phyloP scores from a whole-genome alignment of 2,797 vertebrate genomes.

The Propithecus perrieri region DNA sequence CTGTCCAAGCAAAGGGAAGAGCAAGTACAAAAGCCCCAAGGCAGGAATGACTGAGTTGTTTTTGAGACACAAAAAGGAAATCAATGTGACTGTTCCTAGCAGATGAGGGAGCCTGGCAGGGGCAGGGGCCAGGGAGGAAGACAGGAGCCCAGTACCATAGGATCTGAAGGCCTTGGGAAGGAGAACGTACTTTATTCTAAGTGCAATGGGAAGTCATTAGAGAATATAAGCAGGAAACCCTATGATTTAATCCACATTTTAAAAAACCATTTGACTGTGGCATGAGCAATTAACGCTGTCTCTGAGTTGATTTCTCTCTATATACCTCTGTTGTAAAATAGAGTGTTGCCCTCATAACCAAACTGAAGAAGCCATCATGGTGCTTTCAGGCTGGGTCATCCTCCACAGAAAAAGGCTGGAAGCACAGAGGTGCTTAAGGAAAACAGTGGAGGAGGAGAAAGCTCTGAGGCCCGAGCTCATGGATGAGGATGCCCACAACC shows the following conservation, averaged over 20 bases:
- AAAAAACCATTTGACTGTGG: neutral
- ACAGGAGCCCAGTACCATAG: neutral
- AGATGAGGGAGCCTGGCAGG: neutral
- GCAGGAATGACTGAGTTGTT: neutral
- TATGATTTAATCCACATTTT: neutral
- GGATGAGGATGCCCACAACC: neutral
- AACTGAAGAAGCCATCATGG: neutral
- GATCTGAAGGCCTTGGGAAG: neutral
- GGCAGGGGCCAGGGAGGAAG: neutral
- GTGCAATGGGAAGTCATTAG: neutral
- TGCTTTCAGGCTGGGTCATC: neutral
- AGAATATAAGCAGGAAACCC: constrained; percentile 34
- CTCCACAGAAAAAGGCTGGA: neutral
- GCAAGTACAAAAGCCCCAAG: neutral
- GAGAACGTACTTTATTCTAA: neutral
- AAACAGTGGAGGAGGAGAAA: neutral
- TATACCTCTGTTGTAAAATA: neutral
- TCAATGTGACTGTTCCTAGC: rapidly evolving
- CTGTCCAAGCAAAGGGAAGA: neutral
- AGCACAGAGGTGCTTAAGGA: neutral
- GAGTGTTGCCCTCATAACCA: neutral
- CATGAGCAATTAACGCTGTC: neutral
- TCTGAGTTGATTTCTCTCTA: neutral
- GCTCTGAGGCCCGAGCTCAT: neutral
- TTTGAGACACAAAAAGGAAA: neutral